Conservation (phyloP, 2,113 vertebrate species). For the Poeciliopsis turrubarensis region DNA sequence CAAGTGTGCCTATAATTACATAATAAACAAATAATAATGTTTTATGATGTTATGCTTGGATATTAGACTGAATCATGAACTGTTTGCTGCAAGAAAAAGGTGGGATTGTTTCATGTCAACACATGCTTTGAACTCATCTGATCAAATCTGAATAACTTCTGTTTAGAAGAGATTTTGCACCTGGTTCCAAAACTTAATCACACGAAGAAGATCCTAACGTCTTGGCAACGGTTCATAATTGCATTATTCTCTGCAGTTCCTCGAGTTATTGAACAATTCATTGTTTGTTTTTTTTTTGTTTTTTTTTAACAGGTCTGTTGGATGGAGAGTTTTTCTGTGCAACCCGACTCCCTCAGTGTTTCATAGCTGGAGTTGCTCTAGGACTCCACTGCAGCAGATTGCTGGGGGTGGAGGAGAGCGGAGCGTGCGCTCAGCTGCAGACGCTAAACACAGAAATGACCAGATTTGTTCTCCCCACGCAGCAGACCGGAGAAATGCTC, state of each 20-base stretch:
- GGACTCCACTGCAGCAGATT: slow-evolving; percentile 42
- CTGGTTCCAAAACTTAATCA: slow-evolving; percentile 4
- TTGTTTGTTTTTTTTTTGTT: not conserved
- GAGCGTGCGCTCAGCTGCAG: slow-evolving; percentile 33
- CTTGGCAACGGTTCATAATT: slow-evolving; percentile 19
- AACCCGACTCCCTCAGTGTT: slow-evolving; percentile 14
- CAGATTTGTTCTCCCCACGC: slow-evolving; percentile 39
- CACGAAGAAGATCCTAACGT: slow-evolving; percentile 11
- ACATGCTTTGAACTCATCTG: not conserved
- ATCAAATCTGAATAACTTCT: slow-evolving; percentile 8
- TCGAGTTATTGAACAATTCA: not conserved
- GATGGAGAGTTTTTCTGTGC: slow-evolving; percentile 16
- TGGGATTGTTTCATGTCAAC: not conserved
- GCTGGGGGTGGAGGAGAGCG: slow-evolving; percentile 47
- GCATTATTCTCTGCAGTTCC: not conserved
- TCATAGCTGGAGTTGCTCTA: slow-evolving; percentile 21
- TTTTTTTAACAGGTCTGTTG: not conserved
- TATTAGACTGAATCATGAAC: not conserved
- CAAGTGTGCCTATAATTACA: too few species aligned
- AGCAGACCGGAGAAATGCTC: slow-evolving; percentile 15
- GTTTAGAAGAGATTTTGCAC: slow-evolving; percentile 17
- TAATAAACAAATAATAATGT: too few species aligned
- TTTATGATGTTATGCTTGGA: too few species aligned
- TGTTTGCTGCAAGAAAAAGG: not conserved
- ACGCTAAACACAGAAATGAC: slow-evolving; percentile 34